A percentile compares a stretch with the other conserved stretches of the same genome.
phyloP scores from a whole-genome alignment of 2,113 vertebrate species.

The cat (Felis catus) region DNA sequence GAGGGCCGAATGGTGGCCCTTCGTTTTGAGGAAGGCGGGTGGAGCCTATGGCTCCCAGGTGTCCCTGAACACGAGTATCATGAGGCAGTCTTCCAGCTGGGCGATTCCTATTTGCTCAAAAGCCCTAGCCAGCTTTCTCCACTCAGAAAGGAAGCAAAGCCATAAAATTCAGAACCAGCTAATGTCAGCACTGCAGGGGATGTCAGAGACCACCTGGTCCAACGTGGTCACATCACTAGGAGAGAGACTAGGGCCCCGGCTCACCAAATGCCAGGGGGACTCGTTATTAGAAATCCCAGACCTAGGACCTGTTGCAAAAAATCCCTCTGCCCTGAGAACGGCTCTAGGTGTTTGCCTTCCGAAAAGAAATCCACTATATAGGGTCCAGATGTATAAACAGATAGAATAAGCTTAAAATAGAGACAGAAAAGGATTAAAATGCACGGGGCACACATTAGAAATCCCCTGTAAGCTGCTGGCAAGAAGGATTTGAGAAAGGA shows the following conservation, averaged over 20 bases:
- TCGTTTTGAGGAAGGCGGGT: neutral
- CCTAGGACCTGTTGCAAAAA: conserved; percentile 85
- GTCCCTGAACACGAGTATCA: conserved; percentile 54
- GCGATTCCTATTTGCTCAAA: conserved; percentile 53
- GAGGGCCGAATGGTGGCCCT: neutral
- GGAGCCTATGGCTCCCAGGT: neutral
- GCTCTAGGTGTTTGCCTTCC: conserved; percentile 24
- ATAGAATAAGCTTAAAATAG: conserved; percentile 59
- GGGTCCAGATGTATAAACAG: neutral
- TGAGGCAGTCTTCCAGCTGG: conserved; percentile 7
- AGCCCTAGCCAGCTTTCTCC: conserved; percentile 28
- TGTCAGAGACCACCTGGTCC: conserved; percentile 20
- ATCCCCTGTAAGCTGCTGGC: conserved; percentile 53
- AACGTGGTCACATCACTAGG: neutral
- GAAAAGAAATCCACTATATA: neutral
- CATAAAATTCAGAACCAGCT: conserved; percentile 56
- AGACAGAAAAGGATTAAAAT: conserved; percentile 48
- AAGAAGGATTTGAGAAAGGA: conserved; percentile 53
- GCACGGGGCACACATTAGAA: conserved; percentile 45
- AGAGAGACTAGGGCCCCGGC: rapidly evolving
- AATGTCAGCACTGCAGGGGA: conserved; percentile 51
- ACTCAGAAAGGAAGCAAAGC: conserved; percentile 41
- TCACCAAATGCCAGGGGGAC: neutral
- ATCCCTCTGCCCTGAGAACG: neutral
- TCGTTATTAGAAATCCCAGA: neutral